Evolutionary conservation across 2,113 vertebrate genomes (phyloP).

Genomic region (Cygnus buccinator): DNA sequence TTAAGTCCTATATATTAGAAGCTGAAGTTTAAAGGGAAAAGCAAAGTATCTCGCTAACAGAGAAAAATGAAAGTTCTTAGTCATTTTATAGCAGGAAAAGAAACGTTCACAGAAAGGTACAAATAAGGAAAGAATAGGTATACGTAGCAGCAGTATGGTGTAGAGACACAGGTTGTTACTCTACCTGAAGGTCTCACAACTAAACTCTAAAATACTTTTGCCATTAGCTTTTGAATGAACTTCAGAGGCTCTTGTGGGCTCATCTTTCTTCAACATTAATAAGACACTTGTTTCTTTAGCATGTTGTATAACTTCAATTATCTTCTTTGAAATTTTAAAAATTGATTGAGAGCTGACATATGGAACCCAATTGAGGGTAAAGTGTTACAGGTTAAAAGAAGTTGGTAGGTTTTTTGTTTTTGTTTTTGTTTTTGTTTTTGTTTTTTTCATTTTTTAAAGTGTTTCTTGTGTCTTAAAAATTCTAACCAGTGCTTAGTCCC

Average conservation of each 20-base stretch:
- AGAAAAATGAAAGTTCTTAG: not conserved
- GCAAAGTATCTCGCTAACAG: not conserved
- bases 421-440: no score
- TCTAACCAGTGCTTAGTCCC: not conserved
- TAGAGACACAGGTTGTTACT: not conserved
- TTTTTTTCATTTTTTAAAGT: not conserved
- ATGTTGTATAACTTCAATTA: not conserved
- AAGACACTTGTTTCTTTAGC: not conserved
- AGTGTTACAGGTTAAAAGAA: not conserved
- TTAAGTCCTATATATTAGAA: accelerated
- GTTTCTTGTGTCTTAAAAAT: not conserved
- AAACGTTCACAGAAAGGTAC: not conserved
- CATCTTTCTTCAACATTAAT: not conserved
- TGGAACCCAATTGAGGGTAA: not conserved
- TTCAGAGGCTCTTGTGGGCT: not conserved
- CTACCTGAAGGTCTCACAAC: not conserved
- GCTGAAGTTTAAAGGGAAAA: not conserved
- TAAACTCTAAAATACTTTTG: not conserved
- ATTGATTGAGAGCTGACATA: not conserved
- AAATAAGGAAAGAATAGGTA: not conserved
- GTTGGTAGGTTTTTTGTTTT: no score
- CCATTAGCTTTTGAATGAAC: not conserved
- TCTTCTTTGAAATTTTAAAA: not conserved
- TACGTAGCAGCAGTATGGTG: not conserved
- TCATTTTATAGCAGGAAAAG: not conserved